phyloP scores from a whole-genome alignment of 2,888 invertebrate genomes.

The Tanytarsus gracilentus region DNA sequence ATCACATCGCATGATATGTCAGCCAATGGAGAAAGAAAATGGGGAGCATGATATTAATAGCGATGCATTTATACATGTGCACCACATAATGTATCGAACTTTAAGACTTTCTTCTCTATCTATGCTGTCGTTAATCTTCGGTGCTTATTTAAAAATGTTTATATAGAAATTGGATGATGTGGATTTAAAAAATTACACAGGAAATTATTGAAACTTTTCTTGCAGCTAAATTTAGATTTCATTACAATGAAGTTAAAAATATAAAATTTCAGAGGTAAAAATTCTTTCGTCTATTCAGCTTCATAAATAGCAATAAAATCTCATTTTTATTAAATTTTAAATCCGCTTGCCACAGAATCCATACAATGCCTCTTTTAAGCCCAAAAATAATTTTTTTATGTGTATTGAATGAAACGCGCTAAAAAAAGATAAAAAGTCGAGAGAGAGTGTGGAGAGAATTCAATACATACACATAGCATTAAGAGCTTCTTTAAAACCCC shows the following conservation, averaged over 20 bases:
- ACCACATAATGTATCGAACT: constrained; percentile 2
- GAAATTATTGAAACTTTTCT: no score
- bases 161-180: neutral
- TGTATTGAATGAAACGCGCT: no score
- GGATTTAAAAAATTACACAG: neutral
- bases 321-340: no score
- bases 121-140: constrained; percentile 24
- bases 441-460: no score
- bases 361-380: no score
- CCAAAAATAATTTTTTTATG: no score
- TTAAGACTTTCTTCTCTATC: constrained; percentile 12
- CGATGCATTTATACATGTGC: neutral
- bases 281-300: no score
- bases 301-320: no score
- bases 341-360: no score
- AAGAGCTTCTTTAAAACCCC: constrained; percentile 18
- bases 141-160: constrained; percentile 12
- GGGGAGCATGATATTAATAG: neutral
- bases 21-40: neutral
- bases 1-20: neutral
- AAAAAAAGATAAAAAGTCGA: no score
- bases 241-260: constrained; percentile 8
- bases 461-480: constrained; percentile 19
- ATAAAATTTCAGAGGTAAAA: no score
- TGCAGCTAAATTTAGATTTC: neutral